Conservation (phyloP, 2,797 vertebrate genomes). For the Leptatherina wallacei region DNA sequence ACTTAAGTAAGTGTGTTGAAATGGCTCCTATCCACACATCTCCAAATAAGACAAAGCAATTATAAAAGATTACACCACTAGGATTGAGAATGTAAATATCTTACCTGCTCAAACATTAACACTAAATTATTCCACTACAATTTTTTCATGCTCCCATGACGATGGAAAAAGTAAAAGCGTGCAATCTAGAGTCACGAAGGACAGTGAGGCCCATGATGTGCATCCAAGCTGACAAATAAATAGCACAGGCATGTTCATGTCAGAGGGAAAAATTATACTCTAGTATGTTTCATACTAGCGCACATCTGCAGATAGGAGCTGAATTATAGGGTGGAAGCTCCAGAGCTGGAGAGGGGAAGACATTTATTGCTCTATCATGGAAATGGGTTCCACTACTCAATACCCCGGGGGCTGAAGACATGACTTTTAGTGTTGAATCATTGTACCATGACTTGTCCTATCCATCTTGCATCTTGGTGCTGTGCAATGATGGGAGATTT, state of each 20-base stretch:
- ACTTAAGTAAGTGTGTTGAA: no score
- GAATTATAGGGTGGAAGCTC: conserved; percentile 73
- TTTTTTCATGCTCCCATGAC: not conserved
- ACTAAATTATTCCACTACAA: not conserved
- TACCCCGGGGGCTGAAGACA: conserved; percentile 82
- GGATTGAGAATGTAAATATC: not conserved
- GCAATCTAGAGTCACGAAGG: conserved; percentile 1
- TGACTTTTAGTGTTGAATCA: conserved; percentile 83
- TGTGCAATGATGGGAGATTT: conserved; percentile 9
- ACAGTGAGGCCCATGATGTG: not conserved
- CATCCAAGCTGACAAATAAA: conserved; percentile 19
- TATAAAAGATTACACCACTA: not conserved
- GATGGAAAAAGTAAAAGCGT: not conserved
- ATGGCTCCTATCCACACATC: no score
- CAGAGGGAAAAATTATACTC: conserved; percentile 9
- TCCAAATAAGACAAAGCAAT: not conserved
- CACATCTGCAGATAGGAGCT: conserved; percentile 45
- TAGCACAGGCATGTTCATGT: conserved; percentile 19
- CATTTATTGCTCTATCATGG: conserved; percentile 86
- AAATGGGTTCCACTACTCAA: conserved; percentile 86
- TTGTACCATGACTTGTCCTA: conserved; percentile 55
- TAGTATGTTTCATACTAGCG: conserved; percentile 20
- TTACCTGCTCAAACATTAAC: not conserved
- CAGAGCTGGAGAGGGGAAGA: conserved; percentile 79
- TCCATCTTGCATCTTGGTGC: conserved; percentile 53